Conservation (phyloP, 2,113 vertebrate species). For the Rhipidura dahli region DNA sequence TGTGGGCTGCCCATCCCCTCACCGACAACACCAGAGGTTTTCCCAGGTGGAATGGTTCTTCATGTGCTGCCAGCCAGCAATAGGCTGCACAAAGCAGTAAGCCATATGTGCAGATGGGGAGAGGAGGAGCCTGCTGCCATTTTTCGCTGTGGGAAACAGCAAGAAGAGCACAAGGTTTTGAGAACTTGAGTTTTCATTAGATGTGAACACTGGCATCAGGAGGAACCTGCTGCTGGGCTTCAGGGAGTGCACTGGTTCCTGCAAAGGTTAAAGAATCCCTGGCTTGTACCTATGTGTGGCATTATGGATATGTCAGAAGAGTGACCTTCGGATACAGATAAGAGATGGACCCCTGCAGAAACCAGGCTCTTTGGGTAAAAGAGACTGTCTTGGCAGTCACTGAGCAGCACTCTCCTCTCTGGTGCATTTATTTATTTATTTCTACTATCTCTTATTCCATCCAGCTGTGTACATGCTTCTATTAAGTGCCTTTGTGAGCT, state of each 20-base stretch:
- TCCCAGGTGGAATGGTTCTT: background rate
- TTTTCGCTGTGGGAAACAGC: background rate
- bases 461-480: slow-evolving; percentile 10
- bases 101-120: slow-evolving; percentile 19
- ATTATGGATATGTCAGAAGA: background rate
- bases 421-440: background rate
- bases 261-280: background rate
- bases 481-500: slow-evolving; percentile 62
- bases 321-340: background rate
- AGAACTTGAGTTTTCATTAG: background rate
- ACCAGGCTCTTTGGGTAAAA: background rate
- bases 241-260: background rate
- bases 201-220: background rate
- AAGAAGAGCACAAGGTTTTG: background rate
- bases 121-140: background rate
- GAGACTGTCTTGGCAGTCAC: background rate
- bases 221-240: background rate
- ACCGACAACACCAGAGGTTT: background rate
- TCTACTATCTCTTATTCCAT: background rate
- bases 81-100: background rate
- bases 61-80: background rate
- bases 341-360: background rate
- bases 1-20: background rate
- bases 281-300: fast-evolving
- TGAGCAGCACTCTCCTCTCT: background rate